Evolutionary conservation across 2,888 invertebrate genomes (phyloP), one percentile per base, ranked within the genome.

Genomic region (Dryobotodes eremita): DNA sequence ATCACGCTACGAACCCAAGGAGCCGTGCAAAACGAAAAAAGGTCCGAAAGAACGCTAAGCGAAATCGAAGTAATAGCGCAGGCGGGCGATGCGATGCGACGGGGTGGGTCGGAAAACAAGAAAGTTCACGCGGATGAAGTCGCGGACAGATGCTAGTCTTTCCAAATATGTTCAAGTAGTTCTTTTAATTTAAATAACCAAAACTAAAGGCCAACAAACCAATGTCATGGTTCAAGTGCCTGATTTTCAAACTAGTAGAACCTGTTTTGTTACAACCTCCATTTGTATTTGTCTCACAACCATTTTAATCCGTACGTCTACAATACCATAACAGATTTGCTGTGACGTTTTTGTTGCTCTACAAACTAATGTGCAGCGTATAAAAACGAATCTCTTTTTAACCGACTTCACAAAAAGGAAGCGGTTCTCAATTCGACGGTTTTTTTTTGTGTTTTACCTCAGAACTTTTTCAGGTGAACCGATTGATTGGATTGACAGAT

Each of bases 161-260:
- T 42, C 42, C 42, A 10, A 42, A 6, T 11, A 36, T 26, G 17
- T 26, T 17, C 13, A 26, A 61, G 61, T 48, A 61, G 15, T 2
- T 50, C 2, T 36, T 50, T 17, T 36, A 65, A 17, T 50, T 17
- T 8, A 64, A 15, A 17, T 17, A 55, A 78, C 17, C 53, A 83
- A 69, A 82, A 85, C 79, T 1, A 87, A 80, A 75, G 42, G 13
- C 31, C 71, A 66, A 66, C 71, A 68, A 50, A 74, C 53, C 76
- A 86, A 85, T 85, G 84, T 85, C 84, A 85, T 64, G 85, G 84
- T 77, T 76, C 82, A 77, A 80, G 57, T 70, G 42, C 2, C 61
- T 61, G 36, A 26, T 71, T 61, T 72, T 20, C 7, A 71, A 84
- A 80, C 71, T 71, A 61, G 79, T 75, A 66, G 57, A 88, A 89